A percentile compares a stretch with the other conserved stretches of the same genome.
These are phyloP conservation scores for Cyclophora albipunctata DNA, from an alignment of 2,888 invertebrate genomes.

Conservation along the genomic window DNA sequence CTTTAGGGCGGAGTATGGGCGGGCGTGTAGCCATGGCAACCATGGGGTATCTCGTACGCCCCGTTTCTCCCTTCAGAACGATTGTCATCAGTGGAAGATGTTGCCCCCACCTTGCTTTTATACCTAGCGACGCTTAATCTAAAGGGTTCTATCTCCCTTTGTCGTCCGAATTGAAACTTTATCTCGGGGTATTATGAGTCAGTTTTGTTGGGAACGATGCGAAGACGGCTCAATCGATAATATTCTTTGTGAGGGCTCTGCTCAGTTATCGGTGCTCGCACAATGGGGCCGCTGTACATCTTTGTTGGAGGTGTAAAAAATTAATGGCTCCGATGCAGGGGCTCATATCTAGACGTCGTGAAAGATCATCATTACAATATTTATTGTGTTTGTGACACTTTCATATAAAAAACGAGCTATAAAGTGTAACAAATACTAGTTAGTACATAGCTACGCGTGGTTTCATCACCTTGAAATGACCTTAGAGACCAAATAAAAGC, in stretches of 20 bases:
- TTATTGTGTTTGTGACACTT: slow-evolving; percentile 6
- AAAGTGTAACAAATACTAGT: too few relatives aligned
- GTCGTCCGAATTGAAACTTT: slow-evolving; percentile 32
- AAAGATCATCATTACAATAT: too few relatives aligned
- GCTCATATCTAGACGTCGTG: not conserved
- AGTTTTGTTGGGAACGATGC: slow-evolving; percentile 17
- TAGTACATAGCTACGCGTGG: too few relatives aligned
- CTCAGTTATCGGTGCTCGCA: slow-evolving; percentile 23
- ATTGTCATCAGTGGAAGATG: slow-evolving; percentile 69
- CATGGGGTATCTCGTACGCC: slow-evolving; percentile 59
- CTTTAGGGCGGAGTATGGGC: slow-evolving; percentile 56
- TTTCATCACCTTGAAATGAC: too few relatives aligned
- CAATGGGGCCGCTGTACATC: slow-evolving; percentile 23
- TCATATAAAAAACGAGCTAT: too few relatives aligned
- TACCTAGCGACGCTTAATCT: slow-evolving; percentile 55
- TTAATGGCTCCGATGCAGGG: slow-evolving; percentile 10
- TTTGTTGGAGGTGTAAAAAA: slow-evolving; percentile 22
- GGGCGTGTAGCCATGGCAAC: slow-evolving; percentile 64
- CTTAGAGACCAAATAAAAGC: too few relatives aligned
- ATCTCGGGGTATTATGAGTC: slow-evolving; percentile 25
- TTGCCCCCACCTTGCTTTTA: slow-evolving; percentile 57
- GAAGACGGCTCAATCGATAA: slow-evolving; percentile 37
- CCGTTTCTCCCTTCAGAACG: slow-evolving; percentile 49
- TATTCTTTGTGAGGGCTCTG: slow-evolving; percentile 30
- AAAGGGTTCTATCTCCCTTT: slow-evolving; percentile 54